These are phyloP conservation scores for Eupithecia tripunctaria DNA, from an alignment of 2,888 invertebrate genomes.

Conservation along the genomic window DNA sequence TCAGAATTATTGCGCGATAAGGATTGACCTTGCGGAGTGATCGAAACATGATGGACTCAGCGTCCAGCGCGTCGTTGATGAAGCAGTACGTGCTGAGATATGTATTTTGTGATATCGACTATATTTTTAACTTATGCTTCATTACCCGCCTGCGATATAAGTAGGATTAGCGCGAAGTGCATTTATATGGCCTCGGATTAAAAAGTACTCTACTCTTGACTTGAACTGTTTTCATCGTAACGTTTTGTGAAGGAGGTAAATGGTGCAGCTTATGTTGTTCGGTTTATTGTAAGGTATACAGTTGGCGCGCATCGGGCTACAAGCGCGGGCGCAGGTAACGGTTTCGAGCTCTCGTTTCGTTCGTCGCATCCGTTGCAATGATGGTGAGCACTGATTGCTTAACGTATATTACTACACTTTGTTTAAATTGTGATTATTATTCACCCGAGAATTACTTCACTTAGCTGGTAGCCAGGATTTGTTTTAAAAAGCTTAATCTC, in stretches of 20 bases:
- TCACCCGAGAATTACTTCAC: constrained; percentile 56
- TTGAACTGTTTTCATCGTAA: constrained; percentile 45
- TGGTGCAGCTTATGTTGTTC: constrained; percentile 52
- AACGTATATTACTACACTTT: constrained; percentile 19
- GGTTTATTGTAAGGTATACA: constrained; percentile 51
- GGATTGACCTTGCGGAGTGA: constrained; percentile 71
- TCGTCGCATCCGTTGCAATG: constrained; percentile 60
- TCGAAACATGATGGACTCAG: constrained; percentile 67
- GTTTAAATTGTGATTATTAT: constrained; percentile 54
- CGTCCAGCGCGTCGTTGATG: constrained; percentile 62
- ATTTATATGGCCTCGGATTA: constrained; percentile 63
- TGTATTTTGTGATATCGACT: constrained; percentile 81
- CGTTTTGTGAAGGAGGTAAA: constrained; percentile 52
- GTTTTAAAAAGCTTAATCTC: constrained; percentile 16
- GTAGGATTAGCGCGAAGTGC: constrained; percentile 55
- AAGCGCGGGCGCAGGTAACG: constrained; percentile 68
- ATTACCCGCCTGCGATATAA: constrained; percentile 54
- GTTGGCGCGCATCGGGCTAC: constrained; percentile 38
- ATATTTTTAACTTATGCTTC: constrained; percentile 71
- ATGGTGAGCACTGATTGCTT: constrained; percentile 40
- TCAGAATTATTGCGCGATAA: constrained; percentile 81
- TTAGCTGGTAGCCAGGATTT: constrained; percentile 37
- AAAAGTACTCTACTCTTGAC: constrained; percentile 33
- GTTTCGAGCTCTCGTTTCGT: constrained; percentile 74
- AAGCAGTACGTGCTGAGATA: constrained; percentile 63